Evolutionary conservation across 2,113 vertebrate genomes (phyloP).

Genomic region (Pleuronectes platessa): DNA sequence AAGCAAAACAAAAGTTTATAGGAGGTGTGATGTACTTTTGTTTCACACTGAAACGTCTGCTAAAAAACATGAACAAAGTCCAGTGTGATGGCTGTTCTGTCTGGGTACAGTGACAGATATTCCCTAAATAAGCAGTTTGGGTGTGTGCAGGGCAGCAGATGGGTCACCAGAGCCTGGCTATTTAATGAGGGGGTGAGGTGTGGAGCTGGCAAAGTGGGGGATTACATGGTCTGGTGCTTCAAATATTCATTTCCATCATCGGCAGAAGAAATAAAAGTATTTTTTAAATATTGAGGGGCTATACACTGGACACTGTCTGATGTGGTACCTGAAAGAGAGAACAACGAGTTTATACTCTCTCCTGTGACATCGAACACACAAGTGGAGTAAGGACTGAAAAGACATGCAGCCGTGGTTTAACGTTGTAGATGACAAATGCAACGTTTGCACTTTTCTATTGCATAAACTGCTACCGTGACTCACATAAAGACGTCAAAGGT

Average conservation of each 20-base stretch:
- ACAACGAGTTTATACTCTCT: not conserved
- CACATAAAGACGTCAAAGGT: slow-evolving; percentile 1
- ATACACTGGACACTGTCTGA: slow-evolving; percentile 4
- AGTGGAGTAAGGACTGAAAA: not conserved
- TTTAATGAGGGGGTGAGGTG: slow-evolving; percentile 45
- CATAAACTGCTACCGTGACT: not conserved
- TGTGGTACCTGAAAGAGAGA: not conserved
- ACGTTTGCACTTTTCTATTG: not conserved
- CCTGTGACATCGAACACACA: not conserved
- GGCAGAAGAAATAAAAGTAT: slow-evolving; percentile 29
- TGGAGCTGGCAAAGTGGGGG: slow-evolving; percentile 23
- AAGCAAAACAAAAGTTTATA: slow-evolving; percentile 2
- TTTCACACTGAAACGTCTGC: slow-evolving; percentile 8
- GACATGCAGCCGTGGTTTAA: not conserved
- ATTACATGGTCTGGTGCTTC: slow-evolving; percentile 56
- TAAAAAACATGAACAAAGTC: slow-evolving; percentile 4
- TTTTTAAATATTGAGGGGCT: slow-evolving; percentile 1
- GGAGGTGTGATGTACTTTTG: not conserved
- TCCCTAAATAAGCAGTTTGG: slow-evolving; percentile 12
- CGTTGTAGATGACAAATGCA: not conserved
- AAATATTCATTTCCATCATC: slow-evolving; percentile 55
- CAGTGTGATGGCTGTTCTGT: slow-evolving; percentile 10
- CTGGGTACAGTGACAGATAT: not conserved
- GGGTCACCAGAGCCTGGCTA: slow-evolving; percentile 50
- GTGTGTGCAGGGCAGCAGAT: slow-evolving; percentile 48